phyloP scores from a whole-genome alignment of 1,140 invertebrate species.

The Leptopilina clavipes region DNA sequence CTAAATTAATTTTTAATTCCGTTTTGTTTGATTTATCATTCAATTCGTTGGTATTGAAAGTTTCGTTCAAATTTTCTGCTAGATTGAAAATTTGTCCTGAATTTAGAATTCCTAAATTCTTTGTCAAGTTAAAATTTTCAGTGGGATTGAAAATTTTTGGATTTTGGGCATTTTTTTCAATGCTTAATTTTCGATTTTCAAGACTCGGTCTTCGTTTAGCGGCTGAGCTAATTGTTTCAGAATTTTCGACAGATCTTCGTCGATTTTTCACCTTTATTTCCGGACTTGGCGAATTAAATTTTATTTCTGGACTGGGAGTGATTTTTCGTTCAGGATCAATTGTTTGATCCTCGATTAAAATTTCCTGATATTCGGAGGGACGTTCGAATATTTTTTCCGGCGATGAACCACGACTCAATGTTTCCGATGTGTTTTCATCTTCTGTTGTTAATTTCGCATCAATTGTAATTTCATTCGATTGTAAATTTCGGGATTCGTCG shows the following conservation, averaged over 20 bases:
- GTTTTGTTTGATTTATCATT: neutral
- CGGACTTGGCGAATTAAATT: too few species aligned
- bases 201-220: conserved; percentile 1
- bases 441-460: too few species aligned
- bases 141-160: neutral
- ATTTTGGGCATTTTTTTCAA: neutral
- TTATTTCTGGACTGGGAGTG: neutral
- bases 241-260: neutral
- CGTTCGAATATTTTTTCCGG: conserved; percentile 17
- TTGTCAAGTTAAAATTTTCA: neutral
- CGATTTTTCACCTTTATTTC: neutral
- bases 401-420: neutral
- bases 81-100: neutral
- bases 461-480: neutral
- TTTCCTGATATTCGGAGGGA: conserved; percentile 14
- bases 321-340: neutral
- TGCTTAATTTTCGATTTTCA: conserved; percentile 1
- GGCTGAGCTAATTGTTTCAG: neutral
- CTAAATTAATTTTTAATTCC: neutral
- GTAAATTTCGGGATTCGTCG: neutral
- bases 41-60: neutral
- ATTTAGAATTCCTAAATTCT: too few species aligned
- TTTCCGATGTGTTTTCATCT: too few species aligned
- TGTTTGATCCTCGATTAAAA: neutral
- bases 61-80: neutral